Evolutionary conservation across 1,140 invertebrate species (phyloP).

Genomic region (Centruroides vittatus): DNA sequence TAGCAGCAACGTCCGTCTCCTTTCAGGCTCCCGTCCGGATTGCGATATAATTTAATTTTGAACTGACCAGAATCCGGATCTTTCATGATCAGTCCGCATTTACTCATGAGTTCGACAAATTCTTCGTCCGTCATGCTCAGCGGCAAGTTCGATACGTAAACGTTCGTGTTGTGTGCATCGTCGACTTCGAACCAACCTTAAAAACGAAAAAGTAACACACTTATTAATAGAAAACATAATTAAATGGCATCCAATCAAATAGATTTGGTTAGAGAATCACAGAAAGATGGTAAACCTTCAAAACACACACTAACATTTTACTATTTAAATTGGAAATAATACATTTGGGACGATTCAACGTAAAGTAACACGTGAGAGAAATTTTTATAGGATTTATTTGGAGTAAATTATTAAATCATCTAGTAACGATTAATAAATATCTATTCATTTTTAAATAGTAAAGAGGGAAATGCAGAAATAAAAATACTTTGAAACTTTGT

Average conservation of each 20-base stretch:
- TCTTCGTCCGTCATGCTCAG: slow-evolving; percentile 69
- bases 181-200: slow-evolving; percentile 83
- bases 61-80: slow-evolving; percentile 68
- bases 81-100: slow-evolving; percentile 88
- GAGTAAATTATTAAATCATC: no score
- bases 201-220: not conserved
- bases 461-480: no score
- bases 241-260: not conserved
- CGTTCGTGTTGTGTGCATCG: slow-evolving; percentile 86
- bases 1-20: slow-evolving; percentile 96
- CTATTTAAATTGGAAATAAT: no score
- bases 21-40: slow-evolving; percentile 66
- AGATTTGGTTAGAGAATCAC: not conserved
- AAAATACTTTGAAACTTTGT: no score
- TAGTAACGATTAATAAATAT: no score
- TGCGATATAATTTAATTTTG: slow-evolving; percentile 89
- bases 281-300: not conserved
- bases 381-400: no score
- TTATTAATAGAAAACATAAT: not conserved
- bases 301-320: no score
- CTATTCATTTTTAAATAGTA: no score
- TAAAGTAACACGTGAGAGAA: no score
- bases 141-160: slow-evolving; percentile 91
- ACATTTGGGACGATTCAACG: no score
- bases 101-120: slow-evolving; percentile 80